Evolutionary conservation across 2,888 invertebrate genomes (phyloP).

Genomic region (Caenorhabditis sulstoni): DNA sequence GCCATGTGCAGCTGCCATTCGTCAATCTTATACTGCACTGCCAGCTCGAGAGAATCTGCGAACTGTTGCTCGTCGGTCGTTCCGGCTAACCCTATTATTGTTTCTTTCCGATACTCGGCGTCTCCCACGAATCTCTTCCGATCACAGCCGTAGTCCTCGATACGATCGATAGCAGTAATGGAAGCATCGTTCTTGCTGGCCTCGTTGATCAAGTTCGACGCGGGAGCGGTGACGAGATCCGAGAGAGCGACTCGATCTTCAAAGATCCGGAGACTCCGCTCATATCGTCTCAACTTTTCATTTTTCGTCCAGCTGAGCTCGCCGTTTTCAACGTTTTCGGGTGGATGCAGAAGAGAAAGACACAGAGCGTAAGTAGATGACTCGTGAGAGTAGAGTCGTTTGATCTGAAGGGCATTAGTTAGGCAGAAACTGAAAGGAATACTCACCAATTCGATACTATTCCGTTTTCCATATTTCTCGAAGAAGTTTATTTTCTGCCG

Average conservation of each 20-base stretch:
- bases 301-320: constrained; percentile 60
- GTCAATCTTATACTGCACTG: constrained; percentile 63
- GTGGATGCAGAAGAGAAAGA: constrained; percentile 16
- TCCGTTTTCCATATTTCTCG: constrained; percentile 22
- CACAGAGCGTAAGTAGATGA: constrained; percentile 45
- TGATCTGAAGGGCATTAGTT: neutral
- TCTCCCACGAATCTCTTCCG: constrained; percentile 71
- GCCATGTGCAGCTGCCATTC: constrained; percentile 68
- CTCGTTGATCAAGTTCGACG: constrained; percentile 45
- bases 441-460: constrained; percentile 16
- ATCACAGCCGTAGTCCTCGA: constrained; percentile 66
- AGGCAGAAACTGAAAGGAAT: neutral
- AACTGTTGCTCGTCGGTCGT: constrained; percentile 65
- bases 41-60: constrained; percentile 67
- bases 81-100: constrained; percentile 71
- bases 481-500: constrained; percentile 17
- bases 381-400: constrained; percentile 37
- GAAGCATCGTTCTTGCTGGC: constrained; percentile 42
- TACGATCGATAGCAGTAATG: constrained; percentile 61
- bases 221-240: constrained; percentile 33
- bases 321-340: constrained; percentile 2
- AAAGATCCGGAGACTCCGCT: constrained; percentile 49
- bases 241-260: constrained; percentile 23
- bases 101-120: constrained; percentile 65
- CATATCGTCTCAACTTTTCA: constrained; percentile 57